A percentile compares a stretch with the other conserved stretches of the same genome.
Evolutionary conservation across 2,113 vertebrate genomes (phyloP).

Genomic region (Callipepla californica): DNA sequence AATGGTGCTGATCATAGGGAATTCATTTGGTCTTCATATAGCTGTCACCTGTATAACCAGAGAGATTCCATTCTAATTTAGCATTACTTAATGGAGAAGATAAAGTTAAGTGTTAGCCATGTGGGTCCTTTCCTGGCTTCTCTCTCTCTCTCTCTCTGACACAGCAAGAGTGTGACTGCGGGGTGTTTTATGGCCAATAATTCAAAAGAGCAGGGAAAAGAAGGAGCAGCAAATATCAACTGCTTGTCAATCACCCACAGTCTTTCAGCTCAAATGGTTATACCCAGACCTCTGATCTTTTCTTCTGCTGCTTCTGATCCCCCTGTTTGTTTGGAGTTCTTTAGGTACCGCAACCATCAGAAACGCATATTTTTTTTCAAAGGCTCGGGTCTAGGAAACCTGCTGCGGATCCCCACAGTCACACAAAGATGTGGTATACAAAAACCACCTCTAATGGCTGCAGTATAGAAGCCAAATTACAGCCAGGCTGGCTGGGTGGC

Average conservation of each 20-base stretch:
- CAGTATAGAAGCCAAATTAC: background rate
- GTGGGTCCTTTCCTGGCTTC: conserved; percentile 48
- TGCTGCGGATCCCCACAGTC: background rate
- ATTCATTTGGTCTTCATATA: conserved; percentile 76
- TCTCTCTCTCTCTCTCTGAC: conserved; percentile 44
- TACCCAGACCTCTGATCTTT: conserved; percentile 56
- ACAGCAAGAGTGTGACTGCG: conserved; percentile 36
- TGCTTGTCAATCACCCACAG: conserved; percentile 58
- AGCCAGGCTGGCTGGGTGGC: background rate
- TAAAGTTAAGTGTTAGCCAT: conserved; percentile 73
- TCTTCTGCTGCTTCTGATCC: conserved; percentile 24
- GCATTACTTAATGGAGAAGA: conserved; percentile 69
- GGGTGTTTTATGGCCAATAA: conserved; percentile 67
- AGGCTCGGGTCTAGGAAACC: background rate
- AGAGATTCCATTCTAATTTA: conserved; percentile 72
- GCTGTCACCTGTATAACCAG: conserved; percentile 71
- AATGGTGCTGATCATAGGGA: conserved; percentile 57
- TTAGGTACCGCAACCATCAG: conserved; percentile 11
- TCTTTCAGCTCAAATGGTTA: conserved; percentile 56
- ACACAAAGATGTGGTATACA: background rate
- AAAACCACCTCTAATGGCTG: background rate
- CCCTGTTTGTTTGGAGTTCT: conserved; percentile 61
- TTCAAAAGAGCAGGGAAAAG: conserved; percentile 53
- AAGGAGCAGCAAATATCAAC: conserved; percentile 69
- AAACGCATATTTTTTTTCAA: background rate